These are phyloP conservation scores for Enteromius afrohamiltoni DNA, from an alignment of 2,797 vertebrate species.

Conservation along the genomic window DNA sequence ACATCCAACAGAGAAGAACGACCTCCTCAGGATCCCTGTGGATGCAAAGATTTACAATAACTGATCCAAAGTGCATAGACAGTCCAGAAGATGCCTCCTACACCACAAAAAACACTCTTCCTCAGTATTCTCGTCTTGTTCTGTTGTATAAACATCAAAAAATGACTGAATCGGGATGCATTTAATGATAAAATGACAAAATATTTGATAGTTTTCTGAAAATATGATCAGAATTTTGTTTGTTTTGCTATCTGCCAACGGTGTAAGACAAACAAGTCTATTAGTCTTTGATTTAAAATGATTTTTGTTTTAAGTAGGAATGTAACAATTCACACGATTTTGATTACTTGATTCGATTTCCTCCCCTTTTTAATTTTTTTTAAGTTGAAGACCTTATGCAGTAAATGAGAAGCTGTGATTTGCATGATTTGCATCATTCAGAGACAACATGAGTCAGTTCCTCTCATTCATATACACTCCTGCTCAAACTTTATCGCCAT, in stretches of 20 bases:
- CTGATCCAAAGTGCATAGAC: slow-evolving; percentile 28
- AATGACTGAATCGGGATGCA: neutral
- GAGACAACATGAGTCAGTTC: too few relatives aligned
- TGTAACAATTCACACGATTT: too few relatives aligned
- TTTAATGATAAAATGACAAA: neutral
- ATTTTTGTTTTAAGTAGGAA: neutral
- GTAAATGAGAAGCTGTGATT: too few relatives aligned
- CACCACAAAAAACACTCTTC: neutral
- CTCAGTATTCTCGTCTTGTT: neutral
- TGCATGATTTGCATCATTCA: too few relatives aligned
- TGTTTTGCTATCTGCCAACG: neutral
- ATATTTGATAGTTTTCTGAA: neutral
- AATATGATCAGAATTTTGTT: neutral
- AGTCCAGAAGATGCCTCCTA: neutral
- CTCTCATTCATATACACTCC: too few relatives aligned
- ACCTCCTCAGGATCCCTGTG: neutral
- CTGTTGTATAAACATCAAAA: neutral
- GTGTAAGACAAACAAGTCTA: neutral
- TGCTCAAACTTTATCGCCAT: too few relatives aligned
- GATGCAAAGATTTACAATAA: slow-evolving; percentile 2
- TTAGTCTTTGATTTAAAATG: neutral
- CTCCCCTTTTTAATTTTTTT: too few relatives aligned
- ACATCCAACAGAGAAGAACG: slow-evolving; percentile 18
- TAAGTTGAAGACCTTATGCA: too few relatives aligned
- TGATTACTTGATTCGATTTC: too few relatives aligned